A percentile compares a stretch with the other conserved stretches of the same genome.
These are phyloP conservation scores for Eristalis tenax DNA, from an alignment of 2,888 invertebrate species.

Conservation along the genomic window DNA sequence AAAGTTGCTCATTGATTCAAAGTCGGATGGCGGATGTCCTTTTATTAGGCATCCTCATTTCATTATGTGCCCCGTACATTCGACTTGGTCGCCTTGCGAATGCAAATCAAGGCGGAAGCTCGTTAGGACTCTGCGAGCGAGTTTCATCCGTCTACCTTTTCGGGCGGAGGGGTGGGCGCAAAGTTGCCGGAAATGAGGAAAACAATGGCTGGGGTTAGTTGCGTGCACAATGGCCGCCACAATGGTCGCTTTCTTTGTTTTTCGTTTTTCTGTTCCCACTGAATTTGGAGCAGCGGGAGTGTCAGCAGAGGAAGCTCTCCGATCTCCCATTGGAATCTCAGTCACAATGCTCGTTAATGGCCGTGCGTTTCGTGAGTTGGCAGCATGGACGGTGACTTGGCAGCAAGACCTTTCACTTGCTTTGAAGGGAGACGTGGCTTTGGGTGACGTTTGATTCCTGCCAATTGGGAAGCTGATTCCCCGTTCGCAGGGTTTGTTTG, in stretches of 20 bases:
- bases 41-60: constrained; percentile 43
- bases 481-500: no score
- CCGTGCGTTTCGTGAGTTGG: no score
- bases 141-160: constrained; percentile 2
- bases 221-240: not conserved
- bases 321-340: no score
- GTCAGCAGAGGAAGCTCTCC: not conserved
- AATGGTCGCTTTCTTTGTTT: not conserved
- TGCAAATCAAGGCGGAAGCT: constrained; percentile 41
- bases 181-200: not conserved
- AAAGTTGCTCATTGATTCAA: constrained; percentile 49
- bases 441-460: no score
- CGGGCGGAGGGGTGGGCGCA: not conserved
- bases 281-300: not conserved
- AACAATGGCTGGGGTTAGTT: not conserved
- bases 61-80: constrained; percentile 6
- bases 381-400: no score
- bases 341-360: no score
- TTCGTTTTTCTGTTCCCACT: not conserved
- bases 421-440: no score
- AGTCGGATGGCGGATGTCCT: constrained; percentile 33
- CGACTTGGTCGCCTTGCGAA: constrained; percentile 8
- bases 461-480: no score
- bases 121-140: constrained; percentile 5
- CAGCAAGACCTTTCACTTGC: no score